Conservation (phyloP, 2,113 vertebrate species). For the Polypterus senegalus region DNA sequence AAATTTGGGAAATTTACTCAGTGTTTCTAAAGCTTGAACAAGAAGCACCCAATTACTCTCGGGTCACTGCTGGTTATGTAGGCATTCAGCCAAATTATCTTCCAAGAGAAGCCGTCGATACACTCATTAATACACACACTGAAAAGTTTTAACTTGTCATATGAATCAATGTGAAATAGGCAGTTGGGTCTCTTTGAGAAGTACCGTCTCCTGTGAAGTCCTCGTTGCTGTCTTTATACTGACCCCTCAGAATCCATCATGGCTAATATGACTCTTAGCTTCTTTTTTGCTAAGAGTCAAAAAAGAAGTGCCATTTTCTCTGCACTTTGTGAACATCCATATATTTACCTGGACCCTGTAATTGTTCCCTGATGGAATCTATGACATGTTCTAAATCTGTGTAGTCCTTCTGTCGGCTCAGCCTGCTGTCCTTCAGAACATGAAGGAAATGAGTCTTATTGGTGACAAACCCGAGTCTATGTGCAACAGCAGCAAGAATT, state of each 20-base stretch:
- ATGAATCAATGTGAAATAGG: slow-evolving; percentile 1
- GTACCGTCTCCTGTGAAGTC: background rate
- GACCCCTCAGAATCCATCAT: background rate
- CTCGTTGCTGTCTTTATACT: background rate
- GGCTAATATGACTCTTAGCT: too few species aligned
- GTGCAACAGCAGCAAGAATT: too few species aligned
- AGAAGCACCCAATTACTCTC: slow-evolving; percentile 2
- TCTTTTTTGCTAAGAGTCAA: slow-evolving; percentile 3
- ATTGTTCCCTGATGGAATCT: background rate
- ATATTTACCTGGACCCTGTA: slow-evolving; percentile 4
- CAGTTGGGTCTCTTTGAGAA: background rate
- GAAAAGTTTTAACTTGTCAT: slow-evolving; percentile 8
- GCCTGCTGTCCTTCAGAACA: slow-evolving; percentile 6
- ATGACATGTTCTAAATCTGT: background rate
- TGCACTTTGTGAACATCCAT: background rate
- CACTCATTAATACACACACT: background rate
- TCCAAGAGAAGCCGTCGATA: slow-evolving; percentile 2
- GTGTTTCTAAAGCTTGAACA: too few species aligned
- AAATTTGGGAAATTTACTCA: too few species aligned
- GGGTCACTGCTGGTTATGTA: slow-evolving; percentile 8
- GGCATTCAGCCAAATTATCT: slow-evolving; percentile 6
- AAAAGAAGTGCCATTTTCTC: slow-evolving; percentile 3
- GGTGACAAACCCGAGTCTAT: too few species aligned
- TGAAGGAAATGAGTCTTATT: too few species aligned
- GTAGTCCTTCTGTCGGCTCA: background rate